Evolutionary conservation across 1,140 invertebrate genomes (phyloP), one percentile per base, ranked within the genome.

Genomic region (Branchinecta lynchi): DNA sequence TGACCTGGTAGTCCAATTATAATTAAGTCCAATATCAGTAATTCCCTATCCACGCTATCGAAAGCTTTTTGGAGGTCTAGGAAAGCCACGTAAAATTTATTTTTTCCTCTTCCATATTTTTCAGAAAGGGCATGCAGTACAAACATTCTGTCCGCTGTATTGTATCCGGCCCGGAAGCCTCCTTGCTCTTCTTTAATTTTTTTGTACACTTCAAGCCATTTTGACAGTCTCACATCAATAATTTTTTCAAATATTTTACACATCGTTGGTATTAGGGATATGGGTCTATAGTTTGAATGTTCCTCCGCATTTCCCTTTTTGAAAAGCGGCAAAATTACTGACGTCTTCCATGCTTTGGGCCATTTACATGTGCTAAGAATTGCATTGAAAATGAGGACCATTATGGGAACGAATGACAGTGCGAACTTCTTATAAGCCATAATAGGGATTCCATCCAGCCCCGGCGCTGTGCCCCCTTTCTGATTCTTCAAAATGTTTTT

Each of bases 61-160:
- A 60, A 60, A 60, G 51, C 51, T 60, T 12, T 60, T 60, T 60
- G 51, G 51, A 60, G 51, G 51, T 60, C 51, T 60, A 60, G 12
- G 17, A 60, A 60, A 60, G 51, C 12, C 51, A 60, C 51, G 51
- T 60, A 60, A 60, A 60, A 60, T 60, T 60, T 60, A 60, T 60
- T 60, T 60, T 60, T 60, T 60, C 51, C 51, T 60, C 51, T 60
- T 60, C 51, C 51, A 60, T 60, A 60, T 60, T 60, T 60, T 60
- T 60, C 51, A 60, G 51, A 60, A 60, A 60, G 51, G 51, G 51
- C 51, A 60, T 60, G 51, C 17, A 60, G 51, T 60, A 60, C 6
- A 60, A 60, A 60, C 51, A 60, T 60, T 60, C 51, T 60, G 51
- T 60, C 51, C 17, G 51, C 51, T 60, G 51, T 60, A 60, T 60